These are phyloP conservation scores for Carpatolechia fugitivella DNA, from an alignment of 2,888 invertebrate genomes.

Conservation along the genomic window DNA sequence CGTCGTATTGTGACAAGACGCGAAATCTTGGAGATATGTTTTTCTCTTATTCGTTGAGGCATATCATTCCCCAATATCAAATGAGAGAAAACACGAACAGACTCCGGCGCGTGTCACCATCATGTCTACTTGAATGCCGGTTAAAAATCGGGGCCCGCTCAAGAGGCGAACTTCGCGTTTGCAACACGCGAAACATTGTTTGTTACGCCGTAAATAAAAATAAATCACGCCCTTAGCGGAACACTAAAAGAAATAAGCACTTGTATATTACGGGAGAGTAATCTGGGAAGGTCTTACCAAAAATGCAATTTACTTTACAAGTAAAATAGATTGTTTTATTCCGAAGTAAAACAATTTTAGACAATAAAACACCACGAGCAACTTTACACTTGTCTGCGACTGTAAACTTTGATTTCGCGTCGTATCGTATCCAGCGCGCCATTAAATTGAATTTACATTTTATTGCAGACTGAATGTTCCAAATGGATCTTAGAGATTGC, in stretches of 20 bases:
- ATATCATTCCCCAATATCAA: neutral
- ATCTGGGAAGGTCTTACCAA: neutral
- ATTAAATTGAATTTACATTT: neutral
- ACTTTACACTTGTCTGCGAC: neutral
- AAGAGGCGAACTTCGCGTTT: neutral
- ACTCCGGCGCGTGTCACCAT: neutral
- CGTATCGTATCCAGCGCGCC: neutral
- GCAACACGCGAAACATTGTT: conserved; percentile 3
- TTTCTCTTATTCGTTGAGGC: neutral
- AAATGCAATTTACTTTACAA: neutral
- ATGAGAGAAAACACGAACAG: neutral
- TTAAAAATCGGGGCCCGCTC: conserved; percentile 4
- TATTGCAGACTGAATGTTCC: neutral
- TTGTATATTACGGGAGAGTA: neutral
- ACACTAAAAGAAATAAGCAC: conserved; percentile 2
- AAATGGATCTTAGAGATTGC: neutral
- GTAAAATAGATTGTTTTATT: neutral
- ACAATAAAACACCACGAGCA: neutral
- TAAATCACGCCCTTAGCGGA: conserved; percentile 3
- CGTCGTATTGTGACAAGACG: too few relatives aligned
- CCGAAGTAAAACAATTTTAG: neutral
- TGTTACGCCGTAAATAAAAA: conserved; percentile 9
- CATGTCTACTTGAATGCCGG: conserved; percentile 1
- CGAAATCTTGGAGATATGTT: neutral
- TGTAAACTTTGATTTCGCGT: neutral